Percentiles rank a stretch among this genome's conserved stretches.
Conservation (phyloP, 2,888 invertebrate genomes). For the Notocelia uddmanniana region DNA sequence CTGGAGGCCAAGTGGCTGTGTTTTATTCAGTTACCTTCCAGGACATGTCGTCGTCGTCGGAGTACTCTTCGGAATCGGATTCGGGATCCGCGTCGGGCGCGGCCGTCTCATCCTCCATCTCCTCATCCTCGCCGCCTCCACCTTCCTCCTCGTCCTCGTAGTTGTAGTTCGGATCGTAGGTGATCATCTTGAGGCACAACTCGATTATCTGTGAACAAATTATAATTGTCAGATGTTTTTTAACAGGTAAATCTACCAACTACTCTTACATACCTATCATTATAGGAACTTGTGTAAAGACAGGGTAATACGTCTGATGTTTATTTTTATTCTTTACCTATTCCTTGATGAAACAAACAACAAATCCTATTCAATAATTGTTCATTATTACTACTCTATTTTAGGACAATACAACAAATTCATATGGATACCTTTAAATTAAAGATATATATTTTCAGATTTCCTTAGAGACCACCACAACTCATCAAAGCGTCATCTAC, state of each 20-base stretch:
- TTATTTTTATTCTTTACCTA: background rate
- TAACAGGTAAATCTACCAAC: background rate
- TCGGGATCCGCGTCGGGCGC: constrained; percentile 90
- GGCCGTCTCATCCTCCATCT: constrained; percentile 90
- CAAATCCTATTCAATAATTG: background rate
- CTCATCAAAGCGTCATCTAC: no score
- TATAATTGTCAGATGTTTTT: background rate
- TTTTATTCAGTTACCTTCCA: constrained; percentile 92
- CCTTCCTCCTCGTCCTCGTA: constrained; percentile 96
- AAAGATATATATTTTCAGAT: no score
- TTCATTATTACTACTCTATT: no score
- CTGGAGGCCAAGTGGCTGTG: background rate
- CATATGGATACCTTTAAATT: no score
- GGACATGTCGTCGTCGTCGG: constrained; percentile 99
- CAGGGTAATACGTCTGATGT: background rate
- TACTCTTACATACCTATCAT: background rate
- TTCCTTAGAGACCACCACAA: no score
- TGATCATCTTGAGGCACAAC: constrained; percentile 95
- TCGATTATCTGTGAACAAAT: constrained; percentile 88
- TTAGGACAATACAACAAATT: no score
- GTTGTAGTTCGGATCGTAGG: constrained; percentile 99
- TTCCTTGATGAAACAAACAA: background rate
- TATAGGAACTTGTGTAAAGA: background rate
- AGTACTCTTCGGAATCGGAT: constrained; percentile 97
- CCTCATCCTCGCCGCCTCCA: constrained; percentile 89